A percentile compares a stretch with the other conserved stretches of the same genome.
These are phyloP conservation scores for Odontomachus brunneus DNA, from an alignment of 1,140 invertebrate genomes.

Conservation along the genomic window DNA sequence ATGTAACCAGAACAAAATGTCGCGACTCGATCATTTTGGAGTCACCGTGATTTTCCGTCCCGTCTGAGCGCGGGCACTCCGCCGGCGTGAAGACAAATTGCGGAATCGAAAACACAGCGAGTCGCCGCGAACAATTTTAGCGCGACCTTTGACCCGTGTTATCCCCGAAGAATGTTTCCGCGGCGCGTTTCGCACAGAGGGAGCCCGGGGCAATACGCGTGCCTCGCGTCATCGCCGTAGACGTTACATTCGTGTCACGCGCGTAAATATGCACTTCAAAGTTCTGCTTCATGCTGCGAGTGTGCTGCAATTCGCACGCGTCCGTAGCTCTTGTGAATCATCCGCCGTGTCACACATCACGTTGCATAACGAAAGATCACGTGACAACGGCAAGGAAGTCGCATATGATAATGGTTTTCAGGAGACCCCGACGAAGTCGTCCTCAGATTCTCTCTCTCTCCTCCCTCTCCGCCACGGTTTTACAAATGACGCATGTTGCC, in stretches of 20 bases:
- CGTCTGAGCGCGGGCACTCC: no score
- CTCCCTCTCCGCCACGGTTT: neutral
- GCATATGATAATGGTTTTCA: neutral
- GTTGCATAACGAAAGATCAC: constrained; percentile 47
- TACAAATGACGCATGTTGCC: neutral
- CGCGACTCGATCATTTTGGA: no score
- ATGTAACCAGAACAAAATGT: no score
- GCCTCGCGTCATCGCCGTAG: neutral
- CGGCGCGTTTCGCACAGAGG: no score
- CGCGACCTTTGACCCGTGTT: constrained; percentile 29
- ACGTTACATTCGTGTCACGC: constrained; percentile 48
- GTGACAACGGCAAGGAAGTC: neutral
- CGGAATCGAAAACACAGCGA: neutral
- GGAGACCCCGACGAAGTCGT: neutral
- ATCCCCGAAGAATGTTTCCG: neutral
- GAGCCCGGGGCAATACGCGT: no score
- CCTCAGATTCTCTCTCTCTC: no score
- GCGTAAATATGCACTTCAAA: constrained; percentile 46
- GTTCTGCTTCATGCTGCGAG: constrained; percentile 31
- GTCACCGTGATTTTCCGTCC: no score
- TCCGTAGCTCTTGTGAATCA: constrained; percentile 49
- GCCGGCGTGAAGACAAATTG: no score
- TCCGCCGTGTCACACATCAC: constrained; percentile 54
- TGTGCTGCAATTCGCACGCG: constrained; percentile 60
- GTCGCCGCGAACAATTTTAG: constrained; percentile 35